Evolutionary conservation across 2,113 vertebrate species (phyloP), one percentile per base, ranked within the genome.

Genomic region (Fregetta grallaria): DNA sequence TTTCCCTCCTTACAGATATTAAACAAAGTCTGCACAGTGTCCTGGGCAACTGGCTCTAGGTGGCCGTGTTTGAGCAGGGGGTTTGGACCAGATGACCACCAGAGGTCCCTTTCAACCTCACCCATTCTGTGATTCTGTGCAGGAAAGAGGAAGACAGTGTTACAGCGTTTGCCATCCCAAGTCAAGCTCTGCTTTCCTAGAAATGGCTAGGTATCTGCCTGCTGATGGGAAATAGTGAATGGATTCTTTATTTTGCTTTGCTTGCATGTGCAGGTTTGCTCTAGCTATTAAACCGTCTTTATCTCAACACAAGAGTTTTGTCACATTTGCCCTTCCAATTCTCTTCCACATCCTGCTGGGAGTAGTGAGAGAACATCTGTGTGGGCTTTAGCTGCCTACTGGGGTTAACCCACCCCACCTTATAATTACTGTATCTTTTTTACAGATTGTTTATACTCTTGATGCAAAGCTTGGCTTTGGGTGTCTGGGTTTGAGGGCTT

Each of bases 81-180:
- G 10, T 15, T 20, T 67, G 74, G 38, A 38, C 26, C 47, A 53
- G 38, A 19, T 10, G 19, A 45, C 47, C 3, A 3, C 21, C 36
- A 45, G 74, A 53, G 17, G 9, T 38, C 45, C 11, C 47, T 34
- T 53, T 7, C 85, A 78, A 15, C 22, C 22, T 52, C 73, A 68
- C 12, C 29, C 8, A 3, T 21, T 44, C 58, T n/a, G 18, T 18
- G 47, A 30, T 45, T 45, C 53, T 45, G 36, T 82, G 47, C 45
- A 61, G 71, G 52, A 58, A 55, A 58, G 32, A 92, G 42, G 77
- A 62, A 58, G 52, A 30, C 6, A 87, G 52, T 12, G 10, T 78
- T 75, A 8, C 0, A 1, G 34, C 0, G 0, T 84, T 53, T 59
- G 67, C 38, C 52, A 63, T 70, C 52, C 58, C 47, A 67, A 42